Evolutionary conservation across 2,888 invertebrate genomes (phyloP), one percentile per base, ranked within the genome.

Genomic region (Shargacucullia verbasci): DNA sequence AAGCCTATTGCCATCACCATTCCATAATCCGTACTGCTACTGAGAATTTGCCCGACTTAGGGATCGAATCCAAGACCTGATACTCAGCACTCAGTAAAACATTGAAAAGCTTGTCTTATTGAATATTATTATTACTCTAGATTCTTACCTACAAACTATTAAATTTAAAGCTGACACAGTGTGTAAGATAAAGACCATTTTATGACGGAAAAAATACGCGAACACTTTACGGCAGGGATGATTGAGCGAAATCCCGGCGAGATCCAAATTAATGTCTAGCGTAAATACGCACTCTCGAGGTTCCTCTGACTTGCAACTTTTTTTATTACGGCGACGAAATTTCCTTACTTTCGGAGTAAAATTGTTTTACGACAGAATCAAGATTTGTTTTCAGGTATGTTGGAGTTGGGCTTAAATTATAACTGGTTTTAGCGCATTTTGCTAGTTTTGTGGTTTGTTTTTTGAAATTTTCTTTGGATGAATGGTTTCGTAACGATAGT

Each of bases 181-280:
- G 34, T 11, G 25, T 11, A 43, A 41, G 35, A 39, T 40, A 4
- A 20, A 4, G 11, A 2, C 41, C 44, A 1, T 52, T 55, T 70
- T 60, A 41, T 52, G 54, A 40, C 37, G 12, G 59, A 70, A 79
- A 80, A 80, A 78, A 70, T 78, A 64, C 50, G 57, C 59, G 68
- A 74, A 72, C 53, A 78, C 80, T 64, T 78, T 72, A 77, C 66
- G 63, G 45, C 64, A 44, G 62, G 67, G 80, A 82, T 82, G 84
- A 83, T 85, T 81, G 84, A 82, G 79, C 77, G 69, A 70, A 77
- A 80, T 71, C 79, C 78, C 69, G 70, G 71, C 70, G 80, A 58
- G 79, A 55, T 70, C 79, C 67, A 78, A 82, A 85, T 85, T 82
- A 84, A 83, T 79, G 77, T 73, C 57, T 54, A 59, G 9, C 29